Base-by-base conservation (phyloP, 2,888 invertebrate species). In the Drosophila glabriapex region DNA sequence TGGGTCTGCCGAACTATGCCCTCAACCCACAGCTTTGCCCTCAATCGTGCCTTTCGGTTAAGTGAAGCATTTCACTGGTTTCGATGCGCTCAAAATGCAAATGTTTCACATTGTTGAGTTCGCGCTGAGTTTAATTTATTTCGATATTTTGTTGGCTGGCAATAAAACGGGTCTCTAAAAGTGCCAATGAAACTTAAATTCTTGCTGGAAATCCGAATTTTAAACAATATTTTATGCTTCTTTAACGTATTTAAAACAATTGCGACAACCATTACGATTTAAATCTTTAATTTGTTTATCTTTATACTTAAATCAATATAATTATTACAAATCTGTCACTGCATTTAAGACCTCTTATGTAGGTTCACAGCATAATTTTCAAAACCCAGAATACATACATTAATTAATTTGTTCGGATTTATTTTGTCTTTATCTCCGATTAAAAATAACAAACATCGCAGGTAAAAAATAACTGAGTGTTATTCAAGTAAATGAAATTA, bases 81-180 rank as follows among this genome's bases (percentile, higher is more conserved):
- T 52, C 67, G 62, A 56, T 37, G 66, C 56, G 73, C 54, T 43
- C 46, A 35, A 73, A 83, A 83, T 83, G 71, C 73, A 88, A 88
- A 88, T 88, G 76, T 74, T 84, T 76, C 64, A 85, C 78, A 85
- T 83, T 80, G 78, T 78, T 85, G 46, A 63, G 54, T 63, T 52
- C 64, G 59, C 63, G 73, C 76, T 78, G 73, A 80, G 69, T 78
- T 81, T 71, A 77, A 73, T 58, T 63, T 67, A 64, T 67, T 78
- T 76, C 7, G 31, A 58, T 62, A 49, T 71, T n/a, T 39, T 31
- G 53, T 16, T 28, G 12, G 16, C 28, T 35, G 29, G 58, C 14
- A 60, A 49, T 37, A 29, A 52, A 59, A 46, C 46, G 1, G 3
- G 25, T 37, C 41, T 22, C 22, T 12, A 22, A 19, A 25, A 43